Evolutionary conservation across 2,888 invertebrate genomes (phyloP).

Genomic region (Petrolisthes cinctipes): DNA sequence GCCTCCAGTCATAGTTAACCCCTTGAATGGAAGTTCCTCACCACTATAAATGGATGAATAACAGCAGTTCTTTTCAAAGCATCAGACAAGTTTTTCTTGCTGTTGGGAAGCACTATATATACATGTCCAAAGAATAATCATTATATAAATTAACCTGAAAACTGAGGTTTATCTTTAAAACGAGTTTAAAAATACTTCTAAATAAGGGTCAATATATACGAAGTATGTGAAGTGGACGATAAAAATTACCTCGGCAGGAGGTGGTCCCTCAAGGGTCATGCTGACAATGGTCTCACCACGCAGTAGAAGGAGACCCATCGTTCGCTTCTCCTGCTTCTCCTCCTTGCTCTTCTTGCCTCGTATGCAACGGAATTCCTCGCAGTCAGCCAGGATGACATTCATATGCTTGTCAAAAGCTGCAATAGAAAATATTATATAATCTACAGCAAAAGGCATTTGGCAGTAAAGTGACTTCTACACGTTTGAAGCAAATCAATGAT

Average conservation of each 20-base stretch:
- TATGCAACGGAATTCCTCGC: slow-evolving; percentile 97
- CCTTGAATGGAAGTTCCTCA: no score
- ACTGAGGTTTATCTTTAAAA: no score
- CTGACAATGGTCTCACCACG: slow-evolving; percentile 98
- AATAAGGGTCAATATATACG: no score
- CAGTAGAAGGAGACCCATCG: slow-evolving; percentile 92
- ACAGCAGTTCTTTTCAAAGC: no score
- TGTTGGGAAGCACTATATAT: no score
- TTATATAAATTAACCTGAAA: no score
- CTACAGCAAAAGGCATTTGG: not conserved
- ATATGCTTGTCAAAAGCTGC: slow-evolving; percentile 98
- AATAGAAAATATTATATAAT: slow-evolving; percentile 40
- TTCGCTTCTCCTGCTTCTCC: slow-evolving; percentile 85
- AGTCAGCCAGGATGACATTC: slow-evolving; percentile 98
- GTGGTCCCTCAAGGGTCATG: slow-evolving; percentile 97
- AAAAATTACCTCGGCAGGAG: slow-evolving; percentile 85
- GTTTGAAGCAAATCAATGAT: not conserved
- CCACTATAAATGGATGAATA: no score
- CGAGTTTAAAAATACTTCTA: no score
- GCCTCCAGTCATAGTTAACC: no score
- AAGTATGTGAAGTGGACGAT: no score
- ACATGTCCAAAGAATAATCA: no score
- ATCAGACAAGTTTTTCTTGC: no score
- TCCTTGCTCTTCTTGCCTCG: slow-evolving; percentile 89
- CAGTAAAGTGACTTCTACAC: not conserved